Base-by-base conservation (phyloP, 2,113 vertebrate species). In the Narcine bancroftii region DNA sequence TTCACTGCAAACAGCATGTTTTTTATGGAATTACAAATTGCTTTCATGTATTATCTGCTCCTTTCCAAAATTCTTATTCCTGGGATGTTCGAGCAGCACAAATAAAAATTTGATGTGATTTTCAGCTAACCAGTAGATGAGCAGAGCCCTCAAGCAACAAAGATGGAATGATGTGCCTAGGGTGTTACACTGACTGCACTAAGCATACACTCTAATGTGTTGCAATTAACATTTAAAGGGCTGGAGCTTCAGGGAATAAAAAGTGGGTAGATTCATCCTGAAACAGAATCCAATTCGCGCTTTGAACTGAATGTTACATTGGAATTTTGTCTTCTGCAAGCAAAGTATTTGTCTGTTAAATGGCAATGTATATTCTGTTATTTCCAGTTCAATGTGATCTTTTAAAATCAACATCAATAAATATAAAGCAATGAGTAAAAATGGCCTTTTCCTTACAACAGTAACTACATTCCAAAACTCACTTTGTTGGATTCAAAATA, bases 151-250 rank as follows among this genome's bases (percentile, higher is more conserved):
- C 5, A 60, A 53, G 81, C 81, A 89, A 89, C 33, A 65, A 39
- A 89, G 85, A 89, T 65, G 2, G 7, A 89, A 45, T 1, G 9
- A 65, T 56, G 56, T 65, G 29, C 56, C 56, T 65, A 11, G 85
- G 85, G 56, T 89, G 85, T 36, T 89, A 42, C 56, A 89, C 15
- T 89, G 56, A 42, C 19, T 24, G 36, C n/a, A 39, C 19, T 42
- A 33, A 87, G 56, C 21, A 89, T 24, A 42, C n/a, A 63, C 26
- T 89, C 15, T 11, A 89, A 89, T 89, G 36, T 42, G 60, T 6
- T 65, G 36, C 60, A 65, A 65, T 89, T 63, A 89, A 63, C 33
- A 89, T 89, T 89, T 65, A 89, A 89, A 89, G 19, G 85, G 60
- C 56, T 89, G 60, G 75, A 45, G 39, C 75, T 45, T 45, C 5